Evolutionary conservation across 2,113 vertebrate genomes (phyloP).

Genomic region (Varanus salvator): DNA sequence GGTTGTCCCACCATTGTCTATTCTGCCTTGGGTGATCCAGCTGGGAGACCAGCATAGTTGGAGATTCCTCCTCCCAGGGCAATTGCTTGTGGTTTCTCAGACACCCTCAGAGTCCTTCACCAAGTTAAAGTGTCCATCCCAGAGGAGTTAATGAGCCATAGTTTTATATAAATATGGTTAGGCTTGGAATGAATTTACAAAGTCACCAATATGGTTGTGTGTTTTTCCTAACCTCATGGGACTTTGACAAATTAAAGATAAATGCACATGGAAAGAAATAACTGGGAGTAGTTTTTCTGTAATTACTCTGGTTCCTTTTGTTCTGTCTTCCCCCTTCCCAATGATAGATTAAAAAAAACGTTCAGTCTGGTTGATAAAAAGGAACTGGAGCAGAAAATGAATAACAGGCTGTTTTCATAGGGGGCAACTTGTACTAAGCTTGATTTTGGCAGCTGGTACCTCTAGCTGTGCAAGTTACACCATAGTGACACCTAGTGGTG

Average conservation of each 20-base stretch:
- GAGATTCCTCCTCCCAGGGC: too few relatives aligned
- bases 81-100: too few relatives aligned
- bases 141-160: neutral
- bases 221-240: neutral
- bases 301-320: neutral
- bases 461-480: neutral
- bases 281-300: neutral
- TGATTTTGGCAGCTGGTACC: neutral
- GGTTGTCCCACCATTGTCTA: too few relatives aligned
- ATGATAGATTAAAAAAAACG: too few relatives aligned
- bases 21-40: too few relatives aligned
- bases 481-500: conserved; percentile 21
- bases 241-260: neutral
- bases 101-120: too few relatives aligned
- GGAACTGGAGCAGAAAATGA: neutral
- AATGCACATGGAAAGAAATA: neutral
- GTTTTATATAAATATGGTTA: neutral
- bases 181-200: neutral
- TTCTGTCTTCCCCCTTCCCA: neutral
- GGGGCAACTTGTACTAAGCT: neutral
- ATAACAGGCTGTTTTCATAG: neutral
- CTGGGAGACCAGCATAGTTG: too few relatives aligned
- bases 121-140: too few relatives aligned
- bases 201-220: neutral
- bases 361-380: neutral